Evolutionary conservation across 2,113 vertebrate genomes (phyloP).

Genomic region (Hippocampus zosterae): DNA sequence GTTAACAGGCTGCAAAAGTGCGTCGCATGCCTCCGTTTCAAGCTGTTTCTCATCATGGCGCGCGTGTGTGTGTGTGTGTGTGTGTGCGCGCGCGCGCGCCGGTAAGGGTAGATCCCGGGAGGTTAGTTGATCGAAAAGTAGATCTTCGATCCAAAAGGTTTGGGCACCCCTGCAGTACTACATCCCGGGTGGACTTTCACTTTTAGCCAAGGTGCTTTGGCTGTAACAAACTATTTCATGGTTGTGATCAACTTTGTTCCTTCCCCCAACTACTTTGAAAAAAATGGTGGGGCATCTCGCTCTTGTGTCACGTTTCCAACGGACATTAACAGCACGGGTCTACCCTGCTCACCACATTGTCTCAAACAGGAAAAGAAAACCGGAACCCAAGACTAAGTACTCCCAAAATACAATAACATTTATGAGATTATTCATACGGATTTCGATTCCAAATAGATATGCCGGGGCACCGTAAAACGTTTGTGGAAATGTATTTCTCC

Average conservation of each 20-base stretch:
- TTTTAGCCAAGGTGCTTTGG: slow-evolving; percentile 5
- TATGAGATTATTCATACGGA: neutral
- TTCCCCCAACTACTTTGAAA: too few species aligned
- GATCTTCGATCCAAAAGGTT: too few species aligned
- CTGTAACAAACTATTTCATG: slow-evolving; percentile 12
- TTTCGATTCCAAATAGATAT: neutral
- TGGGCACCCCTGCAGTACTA: neutral
- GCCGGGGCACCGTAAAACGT: neutral
- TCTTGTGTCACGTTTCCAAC: too few species aligned
- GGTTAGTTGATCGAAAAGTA: too few species aligned
- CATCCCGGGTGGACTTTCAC: slow-evolving; percentile 2
- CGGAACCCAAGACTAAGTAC: neutral
- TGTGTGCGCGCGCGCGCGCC: too few species aligned
- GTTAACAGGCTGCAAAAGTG: too few species aligned
- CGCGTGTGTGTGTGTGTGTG: too few species aligned
- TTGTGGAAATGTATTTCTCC: slow-evolving; percentile 4
- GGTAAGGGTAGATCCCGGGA: too few species aligned
- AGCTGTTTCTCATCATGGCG: too few species aligned
- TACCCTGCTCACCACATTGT: neutral
- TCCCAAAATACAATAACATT: neutral
- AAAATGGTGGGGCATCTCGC: too few species aligned
- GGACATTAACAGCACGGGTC: too few species aligned
- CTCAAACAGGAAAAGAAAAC: neutral
- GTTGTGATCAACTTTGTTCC: neutral
- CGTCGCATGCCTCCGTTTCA: too few species aligned